Evolutionary conservation across 2,797 vertebrate genomes (phyloP).

Genomic region (Fringilla coelebs): DNA sequence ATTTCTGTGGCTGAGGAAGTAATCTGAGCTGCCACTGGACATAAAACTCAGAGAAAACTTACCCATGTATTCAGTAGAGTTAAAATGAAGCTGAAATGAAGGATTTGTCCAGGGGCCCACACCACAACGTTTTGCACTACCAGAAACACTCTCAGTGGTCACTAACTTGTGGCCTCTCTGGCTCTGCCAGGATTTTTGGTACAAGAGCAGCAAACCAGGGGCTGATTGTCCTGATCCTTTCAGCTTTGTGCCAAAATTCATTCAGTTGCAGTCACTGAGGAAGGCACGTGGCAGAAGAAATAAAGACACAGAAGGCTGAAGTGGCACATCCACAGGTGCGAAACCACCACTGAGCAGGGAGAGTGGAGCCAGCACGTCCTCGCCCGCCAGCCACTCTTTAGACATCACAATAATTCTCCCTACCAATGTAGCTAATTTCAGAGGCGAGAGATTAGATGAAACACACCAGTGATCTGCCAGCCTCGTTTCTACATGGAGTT

Average conservation of each 20-base stretch:
- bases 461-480: background rate
- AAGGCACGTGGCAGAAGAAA: background rate
- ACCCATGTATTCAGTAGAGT: background rate
- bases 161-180: accelerated
- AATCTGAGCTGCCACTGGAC: background rate
- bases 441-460: background rate
- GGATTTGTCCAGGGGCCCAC: background rate
- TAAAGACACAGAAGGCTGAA: background rate
- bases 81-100: background rate
- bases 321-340: no score
- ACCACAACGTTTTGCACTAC: background rate
- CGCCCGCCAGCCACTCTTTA: accelerated
- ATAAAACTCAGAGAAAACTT: background rate
- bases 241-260: background rate
- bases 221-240: background rate
- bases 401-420: background rate
- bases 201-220: background rate
- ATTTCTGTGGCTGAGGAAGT: background rate
- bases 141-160: background rate
- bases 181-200: background rate
- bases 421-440: background rate
- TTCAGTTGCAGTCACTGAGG: background rate
- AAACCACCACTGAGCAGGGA: background rate
- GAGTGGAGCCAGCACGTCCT: background rate
- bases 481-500: background rate